Percentiles rank a stretch among this genome's conserved stretches.
Evolutionary conservation across 64 coral and sea anemone genomes (phyloP).

Genomic region (Hydrozoanthus tunicans): DNA sequence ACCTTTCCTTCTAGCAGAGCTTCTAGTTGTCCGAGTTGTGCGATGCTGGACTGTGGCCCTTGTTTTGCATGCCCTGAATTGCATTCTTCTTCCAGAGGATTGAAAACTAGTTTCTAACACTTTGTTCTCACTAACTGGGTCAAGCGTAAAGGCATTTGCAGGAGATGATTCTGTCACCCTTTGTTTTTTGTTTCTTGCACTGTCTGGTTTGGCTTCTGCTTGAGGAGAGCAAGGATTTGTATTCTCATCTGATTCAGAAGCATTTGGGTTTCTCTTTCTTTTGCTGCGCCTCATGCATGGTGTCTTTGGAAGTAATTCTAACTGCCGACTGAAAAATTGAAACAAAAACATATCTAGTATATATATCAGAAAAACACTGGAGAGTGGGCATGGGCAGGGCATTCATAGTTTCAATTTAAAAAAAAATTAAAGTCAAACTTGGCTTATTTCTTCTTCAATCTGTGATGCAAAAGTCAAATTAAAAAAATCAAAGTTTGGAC

Average conservation of each 20-base stretch:
- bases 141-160: neutral
- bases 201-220: neutral
- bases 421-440: no score
- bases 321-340: slow-evolving; percentile 19
- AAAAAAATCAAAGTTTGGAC: no score
- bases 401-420: no score
- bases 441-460: no score
- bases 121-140: slow-evolving; percentile 10
- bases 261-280: slow-evolving; percentile 40
- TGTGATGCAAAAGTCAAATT: no score
- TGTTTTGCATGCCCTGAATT: slow-evolving; percentile 18
- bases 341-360: neutral
- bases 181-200: slow-evolving; percentile 40
- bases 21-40: slow-evolving; percentile 46
- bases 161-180: neutral
- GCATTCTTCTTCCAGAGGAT: neutral
- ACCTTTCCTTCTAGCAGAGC: slow-evolving; percentile 48
- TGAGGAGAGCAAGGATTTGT: slow-evolving; percentile 14
- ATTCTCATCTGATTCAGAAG: slow-evolving; percentile 54
- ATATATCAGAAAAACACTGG: no score
- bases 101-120: slow-evolving; percentile 43
- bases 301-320: slow-evolving; percentile 79
- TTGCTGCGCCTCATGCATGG: slow-evolving; percentile 87
- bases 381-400: no score
- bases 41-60: slow-evolving; percentile 25